These are phyloP conservation scores for Melipona bicolor DNA, from an alignment of 2,888 invertebrate genomes.

Conservation along the genomic window DNA sequence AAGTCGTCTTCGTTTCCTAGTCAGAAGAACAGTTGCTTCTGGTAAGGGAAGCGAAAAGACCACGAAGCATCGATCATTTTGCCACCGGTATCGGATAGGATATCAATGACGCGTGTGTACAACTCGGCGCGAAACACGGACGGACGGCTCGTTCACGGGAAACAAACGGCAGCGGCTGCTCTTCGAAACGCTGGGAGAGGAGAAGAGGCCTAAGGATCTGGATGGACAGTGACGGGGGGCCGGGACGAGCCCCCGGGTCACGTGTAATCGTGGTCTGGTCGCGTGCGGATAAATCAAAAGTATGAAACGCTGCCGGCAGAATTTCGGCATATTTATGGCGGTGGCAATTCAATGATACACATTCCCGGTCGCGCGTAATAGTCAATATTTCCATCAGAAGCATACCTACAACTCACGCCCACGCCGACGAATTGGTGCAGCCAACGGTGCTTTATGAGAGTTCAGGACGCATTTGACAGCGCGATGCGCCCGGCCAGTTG, in stretches of 20 bases:
- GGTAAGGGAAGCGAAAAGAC: too few relatives aligned
- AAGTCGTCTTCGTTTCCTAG: too few relatives aligned
- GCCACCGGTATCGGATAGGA: too few relatives aligned
- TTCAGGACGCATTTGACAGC: slow-evolving; percentile 83
- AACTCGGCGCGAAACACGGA: background rate
- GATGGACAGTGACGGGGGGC: slow-evolving; percentile 4
- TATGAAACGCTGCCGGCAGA: slow-evolving; percentile 80
- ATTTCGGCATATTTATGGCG: slow-evolving; percentile 83
- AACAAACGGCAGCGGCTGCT: background rate
- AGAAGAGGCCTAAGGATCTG: slow-evolving; percentile 57
- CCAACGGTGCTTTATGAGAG: slow-evolving; percentile 82
- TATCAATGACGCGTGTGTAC: too few relatives aligned
- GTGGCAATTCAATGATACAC: slow-evolving; percentile 83
- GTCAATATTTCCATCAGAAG: slow-evolving; percentile 85
- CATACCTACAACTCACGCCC: slow-evolving; percentile 83
- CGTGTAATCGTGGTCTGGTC: slow-evolving; percentile 49
- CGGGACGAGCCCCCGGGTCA: background rate
- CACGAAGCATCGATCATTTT: too few relatives aligned
- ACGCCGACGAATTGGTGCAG: slow-evolving; percentile 75
- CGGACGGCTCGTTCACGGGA: background rate
- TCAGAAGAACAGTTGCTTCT: too few relatives aligned
- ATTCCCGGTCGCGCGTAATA: slow-evolving; percentile 83
- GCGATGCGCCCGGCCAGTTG: slow-evolving; percentile 81
- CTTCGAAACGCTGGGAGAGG: background rate
- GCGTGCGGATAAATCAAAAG: slow-evolving; percentile 82